Base-by-base conservation (phyloP, 2,113 vertebrate species). In the Mesocricetus auratus region DNA sequence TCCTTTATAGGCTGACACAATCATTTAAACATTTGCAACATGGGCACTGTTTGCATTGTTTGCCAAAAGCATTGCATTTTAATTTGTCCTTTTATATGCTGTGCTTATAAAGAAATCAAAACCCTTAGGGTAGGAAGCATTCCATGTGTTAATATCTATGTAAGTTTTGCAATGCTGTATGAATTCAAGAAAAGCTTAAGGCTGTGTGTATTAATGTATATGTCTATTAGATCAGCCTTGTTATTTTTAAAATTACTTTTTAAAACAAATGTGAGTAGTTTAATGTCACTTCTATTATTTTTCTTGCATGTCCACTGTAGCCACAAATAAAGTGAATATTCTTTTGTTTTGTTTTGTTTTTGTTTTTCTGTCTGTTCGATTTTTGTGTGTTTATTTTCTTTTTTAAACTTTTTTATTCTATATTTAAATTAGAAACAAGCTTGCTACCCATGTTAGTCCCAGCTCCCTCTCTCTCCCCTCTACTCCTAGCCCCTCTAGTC, bases 281-380 rank as follows among this genome's bases (percentile, higher is more conserved):
- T 91, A 90, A 93, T 94, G 86, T 90, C 13, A 88, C 73, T 74
- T 78, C n/a, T 42, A 87, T 47, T 96, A 89, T 73, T 91, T 91
- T 89, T 77, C 42, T 91, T 91, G 22, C 1, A 79, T 24, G n/a
- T 42, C 24, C 21, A 31, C 26, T 64, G 58, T 45, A 64, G 58
- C n/a, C 24, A 62, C 62, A 68, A 60, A 93, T 47, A 86, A 77
- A 95, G 6, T 90, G 10, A 56, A 26, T 62, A 81, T 58, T 91
- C 10, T 19, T 86, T n/a, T n/a, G n/a, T n/a, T n/a, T n/a, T n/a
- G n/a, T n/a, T n/a, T n/a, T n/a, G n/a, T n/a, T n/a, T n/a, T n/a
- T n/a, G n/a, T n/a, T n/a, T n/a, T n/a, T n/a, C n/a, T n/a, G n/a
- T n/a, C n/a, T n/a, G n/a, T n/a, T n/a, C n/a, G n/a, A n/a, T n/a